Base-by-base conservation (phyloP, 1,140 invertebrate species). In the Bicyclus anynana region DNA sequence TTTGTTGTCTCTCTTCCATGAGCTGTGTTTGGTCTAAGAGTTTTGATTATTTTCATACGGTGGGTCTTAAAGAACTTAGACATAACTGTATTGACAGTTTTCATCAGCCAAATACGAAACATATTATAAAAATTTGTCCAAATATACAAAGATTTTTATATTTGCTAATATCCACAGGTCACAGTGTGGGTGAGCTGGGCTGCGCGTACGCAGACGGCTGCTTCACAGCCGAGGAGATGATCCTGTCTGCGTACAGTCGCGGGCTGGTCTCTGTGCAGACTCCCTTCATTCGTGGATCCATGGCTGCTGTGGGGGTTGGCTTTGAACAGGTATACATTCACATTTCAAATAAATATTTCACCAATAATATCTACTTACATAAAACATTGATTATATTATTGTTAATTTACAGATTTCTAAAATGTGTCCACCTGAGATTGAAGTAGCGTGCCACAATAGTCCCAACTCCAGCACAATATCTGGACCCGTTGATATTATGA, bases 391-490 rank as follows among this genome's bases (percentile, higher is more conserved):
- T 4, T 23, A 23, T 7, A 4, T 23, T 23, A 23, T 23, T 35
- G 29, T n/a, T n/a, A n/a, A n/a, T n/a, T n/a, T n/a, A n/a, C 29
- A 40, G 37, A 16, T 40, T 3, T 44, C 37, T 3, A 61, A 61
- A 42, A 44, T 89, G 53, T 91, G 94, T 69, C 93, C 95, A 53
- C 76, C 84, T 12, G 84, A 79, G 61, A 91, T 97, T 76, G 93
- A 94, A 67, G 92, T 95, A 0, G 95, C 96, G 18, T 97, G 96
- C 79, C 95, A 96, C 78, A 97, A 97, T 80, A 90, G 94, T 9
- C 79, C 91, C 1, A 93, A 96, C 53, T 95, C 94, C 10, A 93
- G 95, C 3, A 97, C 95, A 0, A 92, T 98, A 51, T 96, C 95
- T n/a, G 96, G 96, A 5, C 94, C 95, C 2, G 90, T 90, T 18